Conservation (phyloP, 2,113 vertebrate genomes). For the Tympanuchus pallidicinctus region DNA sequence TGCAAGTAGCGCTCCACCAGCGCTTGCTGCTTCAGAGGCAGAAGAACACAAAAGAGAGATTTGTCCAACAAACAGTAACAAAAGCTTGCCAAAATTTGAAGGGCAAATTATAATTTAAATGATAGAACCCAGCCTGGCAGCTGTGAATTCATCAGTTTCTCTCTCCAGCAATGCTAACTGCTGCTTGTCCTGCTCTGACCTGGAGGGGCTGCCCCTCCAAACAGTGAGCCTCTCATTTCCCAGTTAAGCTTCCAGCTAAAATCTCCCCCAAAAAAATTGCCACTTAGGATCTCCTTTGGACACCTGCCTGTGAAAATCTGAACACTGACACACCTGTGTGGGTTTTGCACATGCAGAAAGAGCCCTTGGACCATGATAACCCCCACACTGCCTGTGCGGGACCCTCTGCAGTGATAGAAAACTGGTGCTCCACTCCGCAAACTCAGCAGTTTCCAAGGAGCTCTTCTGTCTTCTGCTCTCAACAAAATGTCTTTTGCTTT, state of each 20-base stretch:
- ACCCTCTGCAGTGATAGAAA: not conserved
- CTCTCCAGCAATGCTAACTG: not conserved
- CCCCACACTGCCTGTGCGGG: not conserved
- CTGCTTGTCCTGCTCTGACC: not conserved
- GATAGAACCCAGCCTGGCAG: slow-evolving; percentile 14
- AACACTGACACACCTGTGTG: accelerated
- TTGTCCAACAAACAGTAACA: not conserved
- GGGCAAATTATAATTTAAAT: slow-evolving; percentile 41
- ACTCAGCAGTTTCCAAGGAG: not conserved
- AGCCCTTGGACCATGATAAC: accelerated
- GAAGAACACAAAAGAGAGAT: slow-evolving; percentile 30
- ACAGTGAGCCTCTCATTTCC: accelerated
- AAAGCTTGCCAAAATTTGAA: slow-evolving; percentile 44
- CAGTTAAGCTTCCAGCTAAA: not conserved
- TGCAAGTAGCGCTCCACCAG: not conserved
- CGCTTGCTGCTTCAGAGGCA: not conserved
- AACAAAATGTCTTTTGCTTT: not conserved
- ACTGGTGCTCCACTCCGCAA: accelerated
- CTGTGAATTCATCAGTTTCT: slow-evolving; percentile 27
- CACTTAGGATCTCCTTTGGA: not conserved
- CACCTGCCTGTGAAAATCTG: not conserved
- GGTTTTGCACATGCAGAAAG: not conserved
- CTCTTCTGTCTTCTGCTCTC: not conserved
- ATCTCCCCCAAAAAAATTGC: not conserved
- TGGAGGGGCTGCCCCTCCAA: not conserved